These are phyloP conservation scores for Erebia epiphron DNA, from an alignment of 2,888 invertebrate genomes.

Conservation along the genomic window DNA sequence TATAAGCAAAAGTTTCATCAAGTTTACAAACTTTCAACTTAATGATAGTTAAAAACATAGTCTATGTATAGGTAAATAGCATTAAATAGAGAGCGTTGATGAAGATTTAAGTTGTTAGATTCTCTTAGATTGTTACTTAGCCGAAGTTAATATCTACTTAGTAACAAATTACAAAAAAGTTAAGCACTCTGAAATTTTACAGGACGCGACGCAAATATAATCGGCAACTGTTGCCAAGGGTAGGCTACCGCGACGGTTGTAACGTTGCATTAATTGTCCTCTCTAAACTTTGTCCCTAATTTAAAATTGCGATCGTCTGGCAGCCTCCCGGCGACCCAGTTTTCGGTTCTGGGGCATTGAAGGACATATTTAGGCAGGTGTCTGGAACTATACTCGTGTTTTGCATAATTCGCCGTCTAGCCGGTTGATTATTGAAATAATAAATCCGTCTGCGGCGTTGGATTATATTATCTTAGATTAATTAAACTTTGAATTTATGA, in stretches of 20 bases:
- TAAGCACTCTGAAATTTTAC: too few relatives aligned
- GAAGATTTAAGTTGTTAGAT: neutral
- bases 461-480: conserved; percentile 25
- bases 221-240: conserved; percentile 40
- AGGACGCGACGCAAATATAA: conserved; percentile 19
- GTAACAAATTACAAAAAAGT: too few relatives aligned
- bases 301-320: conserved; percentile 81
- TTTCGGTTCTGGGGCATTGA: conserved; percentile 68
- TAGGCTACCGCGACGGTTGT: conserved; percentile 24
- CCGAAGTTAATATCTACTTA: too few relatives aligned
- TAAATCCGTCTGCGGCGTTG: conserved; percentile 37
- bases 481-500: conserved; percentile 14
- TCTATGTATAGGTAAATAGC: too few relatives aligned
- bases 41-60: too few relatives aligned
- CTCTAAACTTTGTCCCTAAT: conserved; percentile 60
- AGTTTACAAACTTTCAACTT: too few relatives aligned
- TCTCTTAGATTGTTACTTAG: neutral
- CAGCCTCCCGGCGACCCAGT: conserved; percentile 73
- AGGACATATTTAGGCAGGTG: conserved; percentile 72
- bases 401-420: conserved; percentile 75
- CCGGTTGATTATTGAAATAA: conserved; percentile 52
- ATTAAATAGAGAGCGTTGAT: too few relatives aligned
- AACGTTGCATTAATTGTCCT: conserved; percentile 46
- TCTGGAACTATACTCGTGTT: conserved; percentile 60
- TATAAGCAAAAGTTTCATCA: too few relatives aligned